These are phyloP conservation scores for Conopomorpha cramerella DNA, from an alignment of 1,140 invertebrate species.

Conservation along the genomic window DNA sequence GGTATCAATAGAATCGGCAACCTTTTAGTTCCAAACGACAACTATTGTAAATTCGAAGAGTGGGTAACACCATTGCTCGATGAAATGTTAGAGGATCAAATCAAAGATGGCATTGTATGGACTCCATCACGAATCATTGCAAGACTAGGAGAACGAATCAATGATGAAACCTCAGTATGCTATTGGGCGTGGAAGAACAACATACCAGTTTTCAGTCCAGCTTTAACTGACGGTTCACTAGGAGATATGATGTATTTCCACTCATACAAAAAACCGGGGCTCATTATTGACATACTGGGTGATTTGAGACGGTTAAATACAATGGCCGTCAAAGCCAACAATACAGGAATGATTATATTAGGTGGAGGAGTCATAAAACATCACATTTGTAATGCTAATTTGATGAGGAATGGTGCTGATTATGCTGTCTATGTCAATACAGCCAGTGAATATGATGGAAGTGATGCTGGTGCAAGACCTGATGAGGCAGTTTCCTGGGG, in stretches of 20 bases:
- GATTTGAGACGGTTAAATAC: slow-evolving; percentile 91
- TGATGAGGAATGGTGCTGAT: slow-evolving; percentile 99
- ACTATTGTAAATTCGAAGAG: slow-evolving; percentile 98
- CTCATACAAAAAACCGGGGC: slow-evolving; percentile 89
- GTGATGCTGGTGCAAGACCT: slow-evolving; percentile 95
- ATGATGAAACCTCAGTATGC: slow-evolving; percentile 90
- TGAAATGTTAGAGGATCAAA: slow-evolving; percentile 89
- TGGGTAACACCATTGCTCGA: slow-evolving; percentile 96
- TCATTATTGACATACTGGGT: slow-evolving; percentile 92
- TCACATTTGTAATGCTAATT: slow-evolving; percentile 97
- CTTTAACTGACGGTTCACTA: slow-evolving; percentile 96
- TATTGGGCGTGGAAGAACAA: slow-evolving; percentile 98
- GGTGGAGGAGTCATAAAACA: slow-evolving; percentile 98
- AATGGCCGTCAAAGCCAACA: slow-evolving; percentile 91
- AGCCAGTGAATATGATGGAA: slow-evolving; percentile 97
- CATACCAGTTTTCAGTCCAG: slow-evolving; percentile 98
- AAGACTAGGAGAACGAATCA: slow-evolving; percentile 88
- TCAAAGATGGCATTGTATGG: slow-evolving; percentile 78
- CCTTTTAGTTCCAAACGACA: slow-evolving; percentile 96
- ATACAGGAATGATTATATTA: slow-evolving; percentile 96
- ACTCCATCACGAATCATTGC: slow-evolving; percentile 76
- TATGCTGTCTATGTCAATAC: slow-evolving; percentile 97
- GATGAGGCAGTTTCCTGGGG: slow-evolving; percentile 99
- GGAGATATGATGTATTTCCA: slow-evolving; percentile 99
- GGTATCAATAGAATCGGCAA: slow-evolving; percentile 99